Evolutionary conservation across 2,113 vertebrate genomes (phyloP).

Genomic region (human (Homo sapiens)): GRCh38 chr3:73103501-73104000

Average conservation of each 20-base stretch:
- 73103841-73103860: not conserved
- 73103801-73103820: not conserved
- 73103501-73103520: not conserved
- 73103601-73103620: not conserved
- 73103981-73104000: not conserved
- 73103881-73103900: too few relatives aligned
- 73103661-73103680: accelerated
- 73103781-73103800: not conserved
- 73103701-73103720: not conserved
- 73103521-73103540: not conserved
- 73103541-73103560: not conserved
- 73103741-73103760: not conserved
- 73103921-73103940: not conserved
- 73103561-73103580: not conserved
- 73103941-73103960: not conserved
- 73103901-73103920: not conserved
- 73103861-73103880: not conserved
- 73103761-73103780: not conserved
- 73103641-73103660: not conserved
- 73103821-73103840: not conserved
- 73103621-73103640: not conserved
- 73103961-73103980: not conserved
- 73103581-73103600: not conserved
- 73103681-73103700: not conserved
- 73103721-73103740: not conserved